Base-by-base conservation (phyloP, 1,140 invertebrate genomes). In the Apis florea region DNA sequence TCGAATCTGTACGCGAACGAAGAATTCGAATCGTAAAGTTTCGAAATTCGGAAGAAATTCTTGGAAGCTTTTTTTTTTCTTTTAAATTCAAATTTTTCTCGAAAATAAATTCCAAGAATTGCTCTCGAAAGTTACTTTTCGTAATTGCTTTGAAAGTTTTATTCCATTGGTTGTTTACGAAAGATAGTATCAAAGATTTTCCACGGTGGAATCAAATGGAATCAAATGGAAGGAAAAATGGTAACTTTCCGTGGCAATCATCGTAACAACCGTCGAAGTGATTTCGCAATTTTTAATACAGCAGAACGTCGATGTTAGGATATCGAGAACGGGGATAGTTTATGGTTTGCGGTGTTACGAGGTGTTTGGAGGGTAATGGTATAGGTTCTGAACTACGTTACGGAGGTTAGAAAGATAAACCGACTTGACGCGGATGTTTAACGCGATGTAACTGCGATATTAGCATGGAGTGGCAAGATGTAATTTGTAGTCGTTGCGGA, bases 201-300 rank as follows among this genome's bases (percentile, higher is more conserved):
- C n/a, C n/a, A 40, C 31, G 6, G 31, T 40, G 2, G 31, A 6
- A 40, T 40, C 4, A 6, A 40, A 40, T 6, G 3, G 31, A 6
- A 40, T 3, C 4, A 6, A 40, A 31, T 2, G 0, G 1, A 31
- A 31, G 31, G 31, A 31, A 40, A 40, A 40, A 40, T 5, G 31
- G 1, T 40, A 40, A 40, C 3, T 40, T 40, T 6, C 5, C 31
- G 6, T 54, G 24, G 49, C 24, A 70, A 24, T 26, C 19, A 2
- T 19, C 2, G n/a, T 17, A 13, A 24, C 2, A 15, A 26, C 68
- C n/a, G 17, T 17, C 9, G 26, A 40, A 40, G 31, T 19, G 31
- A 56, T 71, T 71, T 71, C 19, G 19, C 10, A 26, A 71, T 71
- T 56, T 71, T 71, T 71, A 56, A 12, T 17, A 13, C 12, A 4